phyloP scores from a whole-genome alignment of 30 jellyfish, hydroid and myxozoan species.

The Aurelia coerulea region DNA sequence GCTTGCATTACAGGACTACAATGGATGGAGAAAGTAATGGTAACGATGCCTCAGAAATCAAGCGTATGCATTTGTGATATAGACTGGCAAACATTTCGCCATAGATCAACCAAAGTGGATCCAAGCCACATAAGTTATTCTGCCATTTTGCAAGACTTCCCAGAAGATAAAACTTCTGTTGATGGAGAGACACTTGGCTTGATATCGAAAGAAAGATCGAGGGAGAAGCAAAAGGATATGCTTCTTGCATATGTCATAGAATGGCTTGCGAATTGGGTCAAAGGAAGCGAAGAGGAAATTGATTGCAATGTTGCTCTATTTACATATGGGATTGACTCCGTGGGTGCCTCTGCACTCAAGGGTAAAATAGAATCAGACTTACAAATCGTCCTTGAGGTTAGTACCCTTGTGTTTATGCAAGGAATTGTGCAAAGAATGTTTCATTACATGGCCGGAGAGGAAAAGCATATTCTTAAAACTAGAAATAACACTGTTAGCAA shows the following conservation, averaged over 20 bases:
- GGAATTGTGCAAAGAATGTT: neutral
- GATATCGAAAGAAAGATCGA: slow-evolving; percentile 20
- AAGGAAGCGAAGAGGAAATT: slow-evolving; percentile 66
- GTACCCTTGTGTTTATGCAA: neutral
- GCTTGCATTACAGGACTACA: slow-evolving; percentile 20
- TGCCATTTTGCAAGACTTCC: slow-evolving; percentile 1
- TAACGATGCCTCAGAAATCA: slow-evolving; percentile 26
- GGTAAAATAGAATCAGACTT: slow-evolving; percentile 7
- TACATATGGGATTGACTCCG: slow-evolving; percentile 69
- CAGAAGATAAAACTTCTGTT: neutral
- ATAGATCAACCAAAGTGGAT: neutral
- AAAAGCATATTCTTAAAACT: too few species aligned
- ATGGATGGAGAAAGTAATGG: slow-evolving; percentile 44
- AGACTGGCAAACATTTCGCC: slow-evolving; percentile 43
- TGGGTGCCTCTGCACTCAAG: slow-evolving; percentile 61
- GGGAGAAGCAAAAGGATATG: slow-evolving; percentile 41
- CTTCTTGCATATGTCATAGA: neutral
- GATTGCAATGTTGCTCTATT: slow-evolving; percentile 54
- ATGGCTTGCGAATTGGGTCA: slow-evolving; percentile 47
- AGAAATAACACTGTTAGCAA: too few species aligned
- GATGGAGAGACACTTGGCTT: slow-evolving; percentile 3
- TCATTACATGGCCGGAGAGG: too few species aligned
- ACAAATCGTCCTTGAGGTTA: slow-evolving; percentile 57
- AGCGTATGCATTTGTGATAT: slow-evolving; percentile 46
- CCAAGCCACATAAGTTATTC: too few species aligned